Base-by-base conservation (phyloP, 2,113 vertebrate genomes). In the Penelope pileata region DNA sequence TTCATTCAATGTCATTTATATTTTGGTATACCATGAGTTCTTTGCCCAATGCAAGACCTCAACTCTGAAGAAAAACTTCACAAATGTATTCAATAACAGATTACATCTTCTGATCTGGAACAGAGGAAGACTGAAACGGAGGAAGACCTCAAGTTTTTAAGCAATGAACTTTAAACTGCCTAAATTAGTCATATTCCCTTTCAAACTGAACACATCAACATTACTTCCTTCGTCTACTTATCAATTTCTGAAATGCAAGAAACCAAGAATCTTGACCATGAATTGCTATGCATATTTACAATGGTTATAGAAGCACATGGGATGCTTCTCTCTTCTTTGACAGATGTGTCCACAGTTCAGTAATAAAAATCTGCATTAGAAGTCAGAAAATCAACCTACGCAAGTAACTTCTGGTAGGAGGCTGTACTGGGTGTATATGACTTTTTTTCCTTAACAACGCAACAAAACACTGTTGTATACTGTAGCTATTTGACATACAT, bases 301-400 rank as follows among this genome's bases (percentile, higher is more conserved):
- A 16, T 12, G 42, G 26, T 64, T 59, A 68, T 7, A 50, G 32
- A 34, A 70, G 42, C 10, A 40, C 0, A 0, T 1, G 7, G 5
- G 38, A 59, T 14, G 13, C 30, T 59, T 76, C 69, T 50, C 3
- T 50, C 54, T 21, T 23, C 67, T 38, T 79, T n/a, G 42, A 15
- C 10, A 72, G 30, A 63, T 58, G 30, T 66, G 23, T 43, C 54
- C 21, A 22, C 12, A 4, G 59, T 74, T 68, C 43, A 50, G 22
- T 24, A 88, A 47, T 2, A 10, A 23, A 79, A 79, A 42, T 40
- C 38, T 76, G 23, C 29, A 50, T 12, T 53, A 50, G 16, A 70
- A 56, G n/a, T 53, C 43, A 51, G 21, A 32, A 36, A 22, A 53
- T 27, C 9, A 14, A 58, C 45, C 50, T 64, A 24, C 29, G 30